phyloP scores from a whole-genome alignment of 2,797 vertebrate species.

The Hoplostethus mediterraneus region DNA sequence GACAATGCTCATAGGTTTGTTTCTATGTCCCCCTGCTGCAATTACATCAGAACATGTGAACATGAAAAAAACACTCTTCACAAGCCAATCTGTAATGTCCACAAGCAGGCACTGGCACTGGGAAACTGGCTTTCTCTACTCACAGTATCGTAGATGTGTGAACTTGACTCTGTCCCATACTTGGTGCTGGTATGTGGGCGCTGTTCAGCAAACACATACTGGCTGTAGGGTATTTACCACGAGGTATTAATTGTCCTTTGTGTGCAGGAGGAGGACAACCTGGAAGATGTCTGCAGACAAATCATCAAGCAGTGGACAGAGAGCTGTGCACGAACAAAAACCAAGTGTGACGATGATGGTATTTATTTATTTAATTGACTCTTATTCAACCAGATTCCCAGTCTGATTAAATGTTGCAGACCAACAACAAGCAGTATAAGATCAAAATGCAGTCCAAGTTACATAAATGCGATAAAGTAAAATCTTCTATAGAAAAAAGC shows the following conservation, averaged over 20 bases:
- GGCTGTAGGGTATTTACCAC: not conserved
- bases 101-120: too few relatives aligned
- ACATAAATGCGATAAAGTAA: not conserved
- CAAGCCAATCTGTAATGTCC: too few relatives aligned
- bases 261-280: constrained; percentile 90
- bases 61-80: too few relatives aligned
- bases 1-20: too few relatives aligned
- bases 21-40: too few relatives aligned
- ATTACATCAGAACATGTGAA: too few relatives aligned
- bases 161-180: not conserved
- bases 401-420: too few relatives aligned
- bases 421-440: not conserved
- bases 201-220: not conserved
- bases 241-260: constrained; percentile 29
- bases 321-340: constrained; percentile 65
- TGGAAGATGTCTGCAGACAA: constrained; percentile 90
- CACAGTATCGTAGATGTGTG: not conserved
- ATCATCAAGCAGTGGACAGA: constrained; percentile 93
- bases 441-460: not conserved
- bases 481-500: not conserved
- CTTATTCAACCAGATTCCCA: not conserved
- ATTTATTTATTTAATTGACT: constrained; percentile 38
- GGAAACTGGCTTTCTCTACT: too few relatives aligned
- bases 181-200: not conserved
- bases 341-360: constrained; percentile 85